Base-by-base conservation (phyloP, 2,888 invertebrate genomes). In the Troglohyphantes excavatus region DNA sequence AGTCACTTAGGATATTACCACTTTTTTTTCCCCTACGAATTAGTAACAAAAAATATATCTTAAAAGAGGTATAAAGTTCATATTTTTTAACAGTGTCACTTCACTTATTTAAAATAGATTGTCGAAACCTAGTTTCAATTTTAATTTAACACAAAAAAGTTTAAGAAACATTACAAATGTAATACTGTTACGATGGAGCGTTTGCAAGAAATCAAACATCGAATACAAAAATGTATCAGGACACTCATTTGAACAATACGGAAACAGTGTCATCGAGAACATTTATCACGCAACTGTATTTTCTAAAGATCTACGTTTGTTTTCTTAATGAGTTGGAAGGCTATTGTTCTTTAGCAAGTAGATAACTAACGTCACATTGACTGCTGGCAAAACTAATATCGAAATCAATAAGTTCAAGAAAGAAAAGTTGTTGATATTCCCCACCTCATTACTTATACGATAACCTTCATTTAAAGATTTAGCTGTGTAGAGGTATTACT, bases 381-480 rank as follows among this genome's bases (percentile, higher is more conserved):
- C 39, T 26, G 39, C 21, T 27, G 29, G 9, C 9, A 26, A 73
- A 53, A 59, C 27, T 29, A 23, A 21, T 76, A 19, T 76, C 76
- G 61, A 76, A 76, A 76, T 76, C 76, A 53, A 53, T 73, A 29
- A 53, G 26, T 72, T 21, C 21, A 21, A 13, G 19, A 46, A 21
- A 46, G 72, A 46, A 70, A 72, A 53, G 53, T 73, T n/a, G n/a
- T 27, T 39, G 46, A 29, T 76, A 61, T 61, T 76, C 29, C 75
- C 19, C 11, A 53, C 13, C n/a, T 29, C 21, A 61, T 76, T 29
- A 29, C 29, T 29, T 73, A 73, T 46, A n/a, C 73, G 19, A 26
- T 70, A 39, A 70, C n/a, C 9, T 72, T 27, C 53, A 26, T 73
- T 29, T 2, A 17, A 23, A 26, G 27, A 53, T 73, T 73, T 23